Evolutionary conservation across 2,797 vertebrate genomes (phyloP), one percentile per base, ranked within the genome.

Genomic region (Arctocebus calabarensis): DNA sequence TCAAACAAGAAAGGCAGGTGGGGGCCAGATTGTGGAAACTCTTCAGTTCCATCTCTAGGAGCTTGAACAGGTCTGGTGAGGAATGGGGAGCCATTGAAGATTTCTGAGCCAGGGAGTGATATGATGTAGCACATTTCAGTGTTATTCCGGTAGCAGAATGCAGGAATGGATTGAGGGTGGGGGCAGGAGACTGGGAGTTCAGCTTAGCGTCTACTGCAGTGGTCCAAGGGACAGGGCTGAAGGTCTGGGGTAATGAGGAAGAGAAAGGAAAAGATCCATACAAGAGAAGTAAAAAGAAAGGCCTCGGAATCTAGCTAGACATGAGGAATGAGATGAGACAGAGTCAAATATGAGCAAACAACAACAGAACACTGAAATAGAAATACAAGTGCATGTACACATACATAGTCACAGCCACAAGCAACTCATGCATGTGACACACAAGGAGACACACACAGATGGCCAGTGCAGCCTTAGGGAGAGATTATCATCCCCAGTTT

Each of bases 1-100:
- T 37, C 32, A 70, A 52, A 40, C 16, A 22, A 52, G 71, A 61
- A 57, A 79, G 23, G 61, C 9, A 73, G 43, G 68, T 6, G n/a
- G 64, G 70, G 40, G 14, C n/a, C 13, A 3, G 74, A 12, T 0
- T 14, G 22, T 14, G 25, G 57, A 40, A 40, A 45, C 7, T 48
- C 94, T 89, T 88, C 43, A 8, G 0, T 43, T 61, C 71, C 29
- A 57, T 32, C 45, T 32, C 40, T n/a, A 70, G 74, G 14, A 88
- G 23, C 43, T 29, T 75, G 43, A 66, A 2, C 10, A 45, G 81
- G n/a, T 34, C 68, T 91, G 70, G 66, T 20, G n/a, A 45, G 29
- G 52, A 37, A 34, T 0, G 19, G 2, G 52, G n/a, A 74, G 23
- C 13, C 77, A 12, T 1, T 1, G 6, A 43, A 32, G 23, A 4